Conservation (phyloP, 2,888 invertebrate species). For the Ichneumoninae sp. region DNA sequence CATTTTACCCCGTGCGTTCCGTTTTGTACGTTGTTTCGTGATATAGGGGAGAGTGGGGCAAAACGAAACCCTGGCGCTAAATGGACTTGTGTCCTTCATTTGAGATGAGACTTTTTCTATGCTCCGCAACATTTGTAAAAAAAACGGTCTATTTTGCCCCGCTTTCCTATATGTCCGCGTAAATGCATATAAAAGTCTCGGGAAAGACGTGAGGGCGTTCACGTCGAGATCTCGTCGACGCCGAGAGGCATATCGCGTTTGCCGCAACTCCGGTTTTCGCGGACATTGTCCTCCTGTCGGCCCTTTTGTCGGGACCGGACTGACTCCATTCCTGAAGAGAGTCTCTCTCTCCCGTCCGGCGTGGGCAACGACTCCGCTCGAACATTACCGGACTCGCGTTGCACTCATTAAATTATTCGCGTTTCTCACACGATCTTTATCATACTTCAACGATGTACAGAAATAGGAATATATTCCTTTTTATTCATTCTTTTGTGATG, state of each 20-base stretch:
- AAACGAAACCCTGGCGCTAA: no score
- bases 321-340: slow-evolving; percentile 35
- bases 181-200: not conserved
- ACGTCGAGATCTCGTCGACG: slow-evolving; percentile 4
- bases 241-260: not conserved
- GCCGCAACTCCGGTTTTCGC: slow-evolving; percentile 12
- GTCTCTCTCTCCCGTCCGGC: slow-evolving; percentile 2
- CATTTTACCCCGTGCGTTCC: no score
- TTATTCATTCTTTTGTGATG: not conserved
- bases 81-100: no score
- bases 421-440: slow-evolving; percentile 1
- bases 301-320: slow-evolving; percentile 30
- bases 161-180: not conserved
- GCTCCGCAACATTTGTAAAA: not conserved
- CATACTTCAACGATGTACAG: not conserved
- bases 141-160: not conserved
- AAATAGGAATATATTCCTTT: not conserved
- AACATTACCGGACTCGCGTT: not conserved
- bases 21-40: no score
- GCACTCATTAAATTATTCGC: slow-evolving; percentile 27
- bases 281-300: slow-evolving; percentile 19
- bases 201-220: not conserved
- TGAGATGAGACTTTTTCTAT: not conserved
- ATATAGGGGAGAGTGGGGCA: no score
- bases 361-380: slow-evolving; percentile 14